Evolutionary conservation across 2,888 invertebrate species (phyloP), one percentile per base, ranked within the genome.

Genomic region (Spilarctia lutea): DNA sequence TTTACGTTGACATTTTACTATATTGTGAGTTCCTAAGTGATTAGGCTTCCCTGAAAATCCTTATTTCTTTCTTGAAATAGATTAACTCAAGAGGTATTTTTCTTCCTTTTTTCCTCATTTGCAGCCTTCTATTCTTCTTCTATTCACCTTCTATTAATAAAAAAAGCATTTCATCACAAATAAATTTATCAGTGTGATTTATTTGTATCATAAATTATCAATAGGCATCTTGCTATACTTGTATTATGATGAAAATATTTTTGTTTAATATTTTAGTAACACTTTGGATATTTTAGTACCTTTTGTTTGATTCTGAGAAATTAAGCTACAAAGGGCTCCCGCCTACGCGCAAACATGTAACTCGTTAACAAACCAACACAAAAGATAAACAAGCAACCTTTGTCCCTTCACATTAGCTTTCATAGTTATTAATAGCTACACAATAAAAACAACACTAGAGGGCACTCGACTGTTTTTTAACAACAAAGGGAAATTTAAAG

Each of bases 331-430:
- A 11, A 20, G 24, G n/a, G n/a, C 16, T 1, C 33, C 24, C 33
- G 52, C n/a, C 42, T 63, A 63, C n/a, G 45, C 35, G 20, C 42
- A 63, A 63, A 63, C 71, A 6, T 45, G 45, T 63, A 71, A 45
- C 69, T 71, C 60, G 71, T 63, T 42, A 65, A 70, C 48, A 67
- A 71, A 72, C 63, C 56, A n/a, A 73, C 52, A 65, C 42, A 24
- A 71, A 70, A 73, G 35, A 39, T 65, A 71, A 71, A 71, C 65
- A 72, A 30, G 52, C 39, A 72, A 52, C 66, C 72, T 35, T 52
- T 52, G 48, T 66, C 39, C 35, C 30, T 45, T 45, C 20, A 48
- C 45, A 65, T 71, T 65, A 48, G 39, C 72, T 72, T 66, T 67
- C 42, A 45, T 67, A 68, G 27, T 42, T 24, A 20, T n/a, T 72